phyloP scores from a whole-genome alignment of 2,113 vertebrate genomes.

The Hipposideros armiger region DNA sequence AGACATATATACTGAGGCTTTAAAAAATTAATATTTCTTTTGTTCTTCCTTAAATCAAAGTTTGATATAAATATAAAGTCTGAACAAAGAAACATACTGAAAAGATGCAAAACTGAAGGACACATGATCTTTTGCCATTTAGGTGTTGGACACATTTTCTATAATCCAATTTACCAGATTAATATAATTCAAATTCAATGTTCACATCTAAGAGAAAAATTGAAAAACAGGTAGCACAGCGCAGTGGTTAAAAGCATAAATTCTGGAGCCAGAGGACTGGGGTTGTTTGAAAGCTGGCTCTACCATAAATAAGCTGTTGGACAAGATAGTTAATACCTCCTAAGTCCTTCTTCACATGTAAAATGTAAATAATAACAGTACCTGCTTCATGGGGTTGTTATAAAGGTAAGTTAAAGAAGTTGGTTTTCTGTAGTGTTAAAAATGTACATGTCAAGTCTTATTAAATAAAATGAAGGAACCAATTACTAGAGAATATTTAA shows the following conservation, averaged over 20 bases:
- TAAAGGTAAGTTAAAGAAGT: neutral
- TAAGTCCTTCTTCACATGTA: neutral
- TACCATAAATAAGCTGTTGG: neutral
- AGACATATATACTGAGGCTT: neutral
- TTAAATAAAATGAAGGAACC: neutral
- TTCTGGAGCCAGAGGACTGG: neutral
- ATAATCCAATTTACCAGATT: neutral
- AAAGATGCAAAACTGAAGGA: neutral
- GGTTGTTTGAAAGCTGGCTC: neutral
- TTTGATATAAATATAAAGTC: neutral
- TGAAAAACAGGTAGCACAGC: neutral
- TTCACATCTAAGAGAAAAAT: neutral
- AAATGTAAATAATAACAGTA: neutral
- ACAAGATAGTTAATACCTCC: neutral
- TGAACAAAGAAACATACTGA: neutral
- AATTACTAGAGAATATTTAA: constrained; percentile 24
- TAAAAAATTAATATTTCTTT: constrained; percentile 1
- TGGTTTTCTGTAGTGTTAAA: neutral
- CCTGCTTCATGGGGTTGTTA: neutral
- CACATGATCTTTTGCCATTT: neutral
- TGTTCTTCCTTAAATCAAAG: constrained; percentile 5
- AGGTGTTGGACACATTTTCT: neutral
- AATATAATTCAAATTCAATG: neutral
- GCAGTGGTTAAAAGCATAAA: neutral
- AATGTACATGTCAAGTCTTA: neutral